A percentile compares a stretch with the other conserved stretches of the same genome.
These are phyloP conservation scores for Drosophila affinis DNA, from an alignment of 2,888 invertebrate species.

Conservation along the genomic window DNA sequence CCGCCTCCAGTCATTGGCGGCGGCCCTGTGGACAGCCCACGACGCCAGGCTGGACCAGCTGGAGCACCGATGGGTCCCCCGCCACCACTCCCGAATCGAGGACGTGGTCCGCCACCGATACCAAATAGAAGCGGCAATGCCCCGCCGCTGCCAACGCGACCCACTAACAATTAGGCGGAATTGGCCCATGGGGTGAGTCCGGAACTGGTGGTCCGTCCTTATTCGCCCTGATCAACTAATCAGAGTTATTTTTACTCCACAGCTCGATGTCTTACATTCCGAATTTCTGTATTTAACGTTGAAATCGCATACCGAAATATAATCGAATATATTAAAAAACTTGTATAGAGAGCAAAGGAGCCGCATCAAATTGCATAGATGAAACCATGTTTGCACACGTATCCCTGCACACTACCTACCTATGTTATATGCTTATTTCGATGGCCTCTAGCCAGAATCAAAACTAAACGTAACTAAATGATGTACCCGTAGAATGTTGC, in stretches of 20 bases:
- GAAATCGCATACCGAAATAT: conserved; percentile 22
- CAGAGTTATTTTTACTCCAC: not conserved
- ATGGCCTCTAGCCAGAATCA: conserved; percentile 14
- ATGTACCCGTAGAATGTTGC: conserved; percentile 7
- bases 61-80: conserved; percentile 85
- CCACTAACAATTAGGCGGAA: conserved; percentile 78
- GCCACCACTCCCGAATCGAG: conserved; percentile 86
- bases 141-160: conserved; percentile 82
- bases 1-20: conserved; percentile 83
- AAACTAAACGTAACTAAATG: conserved; percentile 10
- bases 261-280: conserved; percentile 58
- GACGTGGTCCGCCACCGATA: conserved; percentile 82
- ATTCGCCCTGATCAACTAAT: not conserved
- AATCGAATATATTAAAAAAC: conserved; percentile 53
- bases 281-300: conserved; percentile 65
- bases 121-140: conserved; percentile 83
- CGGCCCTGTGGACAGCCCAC: conserved; percentile 54
- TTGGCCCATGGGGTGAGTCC: conserved; percentile 45
- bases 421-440: conserved; percentile 34
- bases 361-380: conserved; percentile 9
- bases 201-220: not conserved
- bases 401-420: conserved; percentile 17
- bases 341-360: conserved; percentile 31
- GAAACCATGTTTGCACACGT: conserved; percentile 13
- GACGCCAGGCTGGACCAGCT: conserved; percentile 34